A percentile compares a stretch with the other conserved stretches of the same genome.
Evolutionary conservation across 2,113 vertebrate genomes (phyloP).

Genomic region (Brachyhypopomus gauderio): DNA sequence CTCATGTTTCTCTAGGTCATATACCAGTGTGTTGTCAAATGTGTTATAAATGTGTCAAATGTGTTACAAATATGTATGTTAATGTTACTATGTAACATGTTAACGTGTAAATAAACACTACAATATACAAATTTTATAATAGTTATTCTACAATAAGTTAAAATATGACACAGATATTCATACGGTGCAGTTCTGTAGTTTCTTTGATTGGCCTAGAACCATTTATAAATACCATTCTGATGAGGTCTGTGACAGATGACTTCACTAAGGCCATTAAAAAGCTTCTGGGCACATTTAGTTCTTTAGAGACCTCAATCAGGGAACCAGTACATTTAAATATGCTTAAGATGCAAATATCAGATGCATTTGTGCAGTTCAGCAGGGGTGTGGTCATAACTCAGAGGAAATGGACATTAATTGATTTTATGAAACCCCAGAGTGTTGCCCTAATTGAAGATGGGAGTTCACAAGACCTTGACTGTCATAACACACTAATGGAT

Average conservation of each 20-base stretch:
- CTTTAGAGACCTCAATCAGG: slow-evolving; percentile 4
- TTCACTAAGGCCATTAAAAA: slow-evolving; percentile 42
- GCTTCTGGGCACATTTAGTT: not conserved
- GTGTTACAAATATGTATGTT: too few relatives aligned
- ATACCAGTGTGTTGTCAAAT: too few relatives aligned
- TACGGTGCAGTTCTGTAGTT: not conserved
- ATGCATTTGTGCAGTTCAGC: slow-evolving; percentile 10
- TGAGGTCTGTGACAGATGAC: slow-evolving; percentile 22
- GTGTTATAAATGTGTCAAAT: too few relatives aligned
- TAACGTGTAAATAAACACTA: too few relatives aligned
- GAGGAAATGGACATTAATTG: slow-evolving; percentile 34
- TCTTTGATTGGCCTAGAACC: not conserved
- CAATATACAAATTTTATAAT: not conserved
- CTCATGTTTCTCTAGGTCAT: too few relatives aligned
- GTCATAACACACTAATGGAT: slow-evolving; percentile 36
- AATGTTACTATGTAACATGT: too few relatives aligned
- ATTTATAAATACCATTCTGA: not conserved
- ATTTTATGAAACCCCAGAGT: slow-evolving; percentile 39
- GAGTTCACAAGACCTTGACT: slow-evolving; percentile 27
- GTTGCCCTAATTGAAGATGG: slow-evolving; percentile 35
- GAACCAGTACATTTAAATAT: slow-evolving; percentile 1
- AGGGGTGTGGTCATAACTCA: slow-evolving; percentile 38
- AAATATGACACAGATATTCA: not conserved
- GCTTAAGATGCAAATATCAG: slow-evolving; percentile 30
- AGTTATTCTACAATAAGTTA: not conserved